These are phyloP conservation scores for Gymnorhina tibicen DNA, from an alignment of 2,113 vertebrate genomes.

Conservation along the genomic window DNA sequence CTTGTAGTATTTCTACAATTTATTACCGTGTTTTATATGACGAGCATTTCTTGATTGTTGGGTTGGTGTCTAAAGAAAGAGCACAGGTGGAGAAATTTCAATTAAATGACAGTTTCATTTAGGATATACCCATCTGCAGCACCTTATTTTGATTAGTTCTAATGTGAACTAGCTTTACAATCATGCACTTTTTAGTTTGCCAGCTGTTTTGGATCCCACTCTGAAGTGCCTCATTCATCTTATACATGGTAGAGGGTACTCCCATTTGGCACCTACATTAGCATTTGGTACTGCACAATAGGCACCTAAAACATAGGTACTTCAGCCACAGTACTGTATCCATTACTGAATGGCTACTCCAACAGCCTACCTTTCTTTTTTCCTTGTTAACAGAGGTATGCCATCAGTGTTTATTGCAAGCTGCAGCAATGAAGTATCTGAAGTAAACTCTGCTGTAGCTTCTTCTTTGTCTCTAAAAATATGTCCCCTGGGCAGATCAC, in stretches of 20 bases:
- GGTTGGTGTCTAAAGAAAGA: not conserved
- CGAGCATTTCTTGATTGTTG: not conserved
- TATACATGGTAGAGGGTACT: not conserved
- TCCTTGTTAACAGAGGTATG: not conserved
- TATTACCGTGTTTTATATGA: not conserved
- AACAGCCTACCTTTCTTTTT: not conserved
- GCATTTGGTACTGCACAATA: not conserved
- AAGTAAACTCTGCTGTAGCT: not conserved
- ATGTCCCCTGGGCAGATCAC: not conserved
- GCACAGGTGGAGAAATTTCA: not conserved
- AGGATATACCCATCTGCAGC: not conserved
- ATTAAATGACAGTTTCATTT: not conserved
- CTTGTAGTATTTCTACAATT: not conserved
- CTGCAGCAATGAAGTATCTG: not conserved
- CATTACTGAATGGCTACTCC: not conserved
- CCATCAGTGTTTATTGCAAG: not conserved
- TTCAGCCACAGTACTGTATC: not conserved
- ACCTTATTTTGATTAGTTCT: constrained; percentile 16
- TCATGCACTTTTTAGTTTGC: not conserved
- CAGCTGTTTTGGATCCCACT: not conserved
- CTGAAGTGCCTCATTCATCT: not conserved
- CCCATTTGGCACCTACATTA: not conserved
- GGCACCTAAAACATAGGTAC: not conserved
- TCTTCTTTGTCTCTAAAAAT: not conserved
- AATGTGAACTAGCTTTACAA: not conserved